Percentiles rank a stretch among this genome's conserved stretches.
These are phyloP conservation scores for Sciaenops ocellatus DNA, from an alignment of 2,797 vertebrate species.

Conservation along the genomic window DNA sequence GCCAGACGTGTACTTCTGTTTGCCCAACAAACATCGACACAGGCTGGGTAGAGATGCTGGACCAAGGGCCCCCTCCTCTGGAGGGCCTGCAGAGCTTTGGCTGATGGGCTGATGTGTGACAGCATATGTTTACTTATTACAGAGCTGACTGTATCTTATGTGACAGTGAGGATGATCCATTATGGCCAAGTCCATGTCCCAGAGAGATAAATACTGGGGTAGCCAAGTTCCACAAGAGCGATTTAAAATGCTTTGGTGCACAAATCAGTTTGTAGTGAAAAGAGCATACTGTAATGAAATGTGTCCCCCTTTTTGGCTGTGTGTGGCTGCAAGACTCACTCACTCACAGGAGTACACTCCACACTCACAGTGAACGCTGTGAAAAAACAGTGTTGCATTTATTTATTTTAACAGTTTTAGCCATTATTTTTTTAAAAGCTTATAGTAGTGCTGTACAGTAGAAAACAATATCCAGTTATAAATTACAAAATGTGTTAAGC, in stretches of 20 bases:
- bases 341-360: background rate
- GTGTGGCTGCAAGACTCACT: slow-evolving; percentile 11
- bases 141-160: slow-evolving; percentile 78
- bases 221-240: slow-evolving; percentile 72
- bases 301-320: slow-evolving; percentile 13
- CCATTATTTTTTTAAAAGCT: background rate
- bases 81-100: slow-evolving; percentile 73
- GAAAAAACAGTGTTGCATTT: slow-evolving; percentile 41
- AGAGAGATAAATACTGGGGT: slow-evolving; percentile 80
- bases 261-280: slow-evolving; percentile 66
- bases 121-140: slow-evolving; percentile 76
- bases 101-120: slow-evolving; percentile 73
- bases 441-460: background rate
- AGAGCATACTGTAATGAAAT: slow-evolving; percentile 24
- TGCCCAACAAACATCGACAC: slow-evolving; percentile 57
- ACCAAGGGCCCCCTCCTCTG: slow-evolving; percentile 71
- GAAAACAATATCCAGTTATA: background rate
- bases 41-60: slow-evolving; percentile 58
- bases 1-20: slow-evolving; percentile 56
- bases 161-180: slow-evolving; percentile 85
- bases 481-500: background rate
- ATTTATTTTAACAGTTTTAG: slow-evolving; percentile 7
- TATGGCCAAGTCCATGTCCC: slow-evolving; percentile 67
- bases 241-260: slow-evolving; percentile 71
- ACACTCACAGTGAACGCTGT: background rate